Evolutionary conservation across 2,888 invertebrate genomes (phyloP).

Genomic region (Orthosia incerta): DNA sequence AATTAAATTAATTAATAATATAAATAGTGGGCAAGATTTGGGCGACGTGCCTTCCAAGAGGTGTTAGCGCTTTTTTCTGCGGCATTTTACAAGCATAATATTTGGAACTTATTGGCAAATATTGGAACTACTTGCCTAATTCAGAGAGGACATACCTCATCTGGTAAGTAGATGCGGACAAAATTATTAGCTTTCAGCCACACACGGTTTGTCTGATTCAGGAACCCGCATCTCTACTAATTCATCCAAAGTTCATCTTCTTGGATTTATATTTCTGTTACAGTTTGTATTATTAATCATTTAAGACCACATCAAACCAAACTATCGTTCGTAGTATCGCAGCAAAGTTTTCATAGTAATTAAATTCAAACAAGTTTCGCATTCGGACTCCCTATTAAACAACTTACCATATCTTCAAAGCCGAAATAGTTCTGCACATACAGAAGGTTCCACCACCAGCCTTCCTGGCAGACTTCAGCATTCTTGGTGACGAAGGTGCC

Average conservation of each 20-base stretch:
- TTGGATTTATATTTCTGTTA: neutral
- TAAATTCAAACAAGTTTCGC: neutral
- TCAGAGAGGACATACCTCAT: too few relatives aligned
- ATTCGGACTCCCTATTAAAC: neutral
- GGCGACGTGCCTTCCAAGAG: too few relatives aligned
- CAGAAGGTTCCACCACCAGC: constrained; percentile 93
- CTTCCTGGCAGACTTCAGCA: constrained; percentile 92
- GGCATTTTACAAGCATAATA: too few relatives aligned
- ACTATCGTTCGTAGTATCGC: neutral
- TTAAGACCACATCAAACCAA: neutral
- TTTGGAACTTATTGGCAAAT: too few relatives aligned
- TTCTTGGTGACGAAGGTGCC: constrained; percentile 92
- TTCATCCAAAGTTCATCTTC: neutral
- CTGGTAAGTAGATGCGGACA: too few relatives aligned
- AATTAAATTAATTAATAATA: too few relatives aligned
- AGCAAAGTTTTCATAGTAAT: neutral
- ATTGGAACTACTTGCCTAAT: too few relatives aligned
- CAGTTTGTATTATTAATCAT: neutral
- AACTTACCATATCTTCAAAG: constrained; percentile 92
- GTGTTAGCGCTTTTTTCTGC: too few relatives aligned
- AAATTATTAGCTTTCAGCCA: too few relatives aligned
- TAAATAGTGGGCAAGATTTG: too few relatives aligned
- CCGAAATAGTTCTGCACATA: constrained; percentile 93
- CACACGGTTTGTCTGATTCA: too few relatives aligned
- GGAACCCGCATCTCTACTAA: too few relatives aligned